These are phyloP conservation scores for Sesia bembeciformis DNA, from an alignment of 2,888 invertebrate genomes.

Conservation along the genomic window DNA sequence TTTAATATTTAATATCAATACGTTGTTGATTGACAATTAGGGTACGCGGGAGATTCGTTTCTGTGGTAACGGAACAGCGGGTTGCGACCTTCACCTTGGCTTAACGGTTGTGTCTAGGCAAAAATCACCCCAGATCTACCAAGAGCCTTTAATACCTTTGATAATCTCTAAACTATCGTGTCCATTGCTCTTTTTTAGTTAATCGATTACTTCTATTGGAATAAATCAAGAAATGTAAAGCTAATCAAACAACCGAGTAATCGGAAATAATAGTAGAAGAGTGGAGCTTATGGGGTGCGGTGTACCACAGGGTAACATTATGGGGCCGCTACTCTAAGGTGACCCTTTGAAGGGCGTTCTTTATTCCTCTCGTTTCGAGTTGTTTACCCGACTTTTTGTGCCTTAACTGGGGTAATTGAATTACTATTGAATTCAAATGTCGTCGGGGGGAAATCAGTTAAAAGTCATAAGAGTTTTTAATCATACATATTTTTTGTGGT, in stretches of 20 bases:
- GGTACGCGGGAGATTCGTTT: constrained; percentile 10
- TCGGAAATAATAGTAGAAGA: constrained; percentile 1
- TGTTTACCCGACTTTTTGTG: constrained; percentile 36
- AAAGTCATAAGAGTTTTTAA: constrained; percentile 12
- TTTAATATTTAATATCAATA: neutral
- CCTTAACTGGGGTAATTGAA: constrained; percentile 40
- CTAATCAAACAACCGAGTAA: constrained; percentile 2
- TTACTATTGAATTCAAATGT: constrained; percentile 28
- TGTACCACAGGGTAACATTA: constrained; percentile 33
- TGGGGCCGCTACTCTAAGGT: constrained; percentile 38
- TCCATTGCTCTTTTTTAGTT: constrained; percentile 14
- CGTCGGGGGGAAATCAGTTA: constrained; percentile 26
- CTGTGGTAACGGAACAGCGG: constrained; percentile 36
- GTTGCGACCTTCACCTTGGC: constrained; percentile 47
- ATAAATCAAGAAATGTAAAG: constrained; percentile 18
- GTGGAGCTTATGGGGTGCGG: constrained; percentile 13
- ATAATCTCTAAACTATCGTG: constrained; percentile 3
- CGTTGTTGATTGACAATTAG: constrained; percentile 5
- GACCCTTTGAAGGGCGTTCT: constrained; percentile 50
- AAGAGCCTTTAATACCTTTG: constrained; percentile 17
- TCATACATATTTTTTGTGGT: neutral
- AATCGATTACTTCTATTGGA: neutral
- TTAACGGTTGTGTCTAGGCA: constrained; percentile 36
- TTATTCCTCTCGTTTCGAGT: constrained; percentile 32
- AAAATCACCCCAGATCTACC: constrained; percentile 15